These are phyloP conservation scores for Erebia ligea DNA, from an alignment of 2,888 invertebrate genomes.

Conservation along the genomic window DNA sequence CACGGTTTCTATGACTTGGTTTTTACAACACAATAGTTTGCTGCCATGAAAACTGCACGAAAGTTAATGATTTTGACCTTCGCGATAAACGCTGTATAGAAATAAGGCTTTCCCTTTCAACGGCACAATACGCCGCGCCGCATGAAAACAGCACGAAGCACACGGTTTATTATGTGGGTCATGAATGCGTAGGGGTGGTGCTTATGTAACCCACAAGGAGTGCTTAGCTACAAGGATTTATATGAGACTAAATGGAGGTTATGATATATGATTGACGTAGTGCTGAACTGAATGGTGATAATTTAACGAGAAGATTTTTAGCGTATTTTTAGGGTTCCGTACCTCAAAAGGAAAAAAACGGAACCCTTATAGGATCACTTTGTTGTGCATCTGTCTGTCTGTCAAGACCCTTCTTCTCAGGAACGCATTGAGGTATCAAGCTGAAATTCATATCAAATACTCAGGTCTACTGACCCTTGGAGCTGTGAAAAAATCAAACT, in stretches of 20 bases:
- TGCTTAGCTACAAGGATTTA: slow-evolving; percentile 5
- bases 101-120: slow-evolving; percentile 20
- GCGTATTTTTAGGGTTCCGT: not conserved
- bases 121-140: slow-evolving; percentile 14
- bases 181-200: slow-evolving; percentile 9
- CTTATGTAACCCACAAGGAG: slow-evolving; percentile 2
- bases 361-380: too few relatives aligned
- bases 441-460: too few relatives aligned
- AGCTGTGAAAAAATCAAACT: too few relatives aligned
- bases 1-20: slow-evolving; percentile 10
- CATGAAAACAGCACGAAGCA: slow-evolving; percentile 14
- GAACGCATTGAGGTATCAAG: too few relatives aligned
- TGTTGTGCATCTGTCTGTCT: too few relatives aligned
- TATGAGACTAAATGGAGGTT: slow-evolving; percentile 7
- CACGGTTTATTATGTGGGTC: slow-evolving; percentile 18
- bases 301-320: not conserved
- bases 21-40: slow-evolving; percentile 19
- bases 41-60: slow-evolving; percentile 19
- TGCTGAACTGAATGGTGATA: not conserved
- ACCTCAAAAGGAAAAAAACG: too few relatives aligned
- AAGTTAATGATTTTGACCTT: slow-evolving; percentile 23
- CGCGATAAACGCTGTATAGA: slow-evolving; percentile 16
- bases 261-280: slow-evolving; percentile 16
- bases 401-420: too few relatives aligned
- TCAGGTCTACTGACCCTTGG: too few relatives aligned